Evolutionary conservation across 2,888 invertebrate species (phyloP).

Genomic region (Drosophila villosipedis): DNA sequence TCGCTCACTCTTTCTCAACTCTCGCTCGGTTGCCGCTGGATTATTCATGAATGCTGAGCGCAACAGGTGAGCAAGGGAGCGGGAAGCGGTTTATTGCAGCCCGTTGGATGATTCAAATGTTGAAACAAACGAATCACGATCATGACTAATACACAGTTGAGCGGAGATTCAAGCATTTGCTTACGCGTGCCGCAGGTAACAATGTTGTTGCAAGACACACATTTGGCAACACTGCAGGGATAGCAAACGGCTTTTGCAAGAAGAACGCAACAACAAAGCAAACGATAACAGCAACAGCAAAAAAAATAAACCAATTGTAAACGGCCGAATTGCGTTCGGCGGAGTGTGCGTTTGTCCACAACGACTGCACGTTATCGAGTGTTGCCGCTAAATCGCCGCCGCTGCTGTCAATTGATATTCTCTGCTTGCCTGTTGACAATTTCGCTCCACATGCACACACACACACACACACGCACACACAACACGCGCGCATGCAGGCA

Average conservation of each 20-base stretch:
- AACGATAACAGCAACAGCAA: slow-evolving; percentile 19
- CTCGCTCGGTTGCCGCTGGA: slow-evolving; percentile 8
- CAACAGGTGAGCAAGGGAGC: slow-evolving; percentile 17
- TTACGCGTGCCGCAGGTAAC: slow-evolving; percentile 34
- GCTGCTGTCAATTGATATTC: slow-evolving; percentile 58
- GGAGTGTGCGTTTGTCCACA: slow-evolving; percentile 39
- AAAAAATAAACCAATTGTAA: slow-evolving; percentile 32
- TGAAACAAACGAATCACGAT: slow-evolving; percentile 37
- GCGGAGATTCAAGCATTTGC: slow-evolving; percentile 34
- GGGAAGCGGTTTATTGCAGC: background rate
- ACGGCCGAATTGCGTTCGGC: slow-evolving; percentile 39
- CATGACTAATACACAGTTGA: slow-evolving; percentile 67
- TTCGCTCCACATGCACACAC: slow-evolving; percentile 29
- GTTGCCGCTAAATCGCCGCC: slow-evolving; percentile 24
- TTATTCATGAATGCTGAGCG: slow-evolving; percentile 53
- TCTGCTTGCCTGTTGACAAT: slow-evolving; percentile 55
- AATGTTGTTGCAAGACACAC: slow-evolving; percentile 26
- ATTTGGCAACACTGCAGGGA: slow-evolving; percentile 7
- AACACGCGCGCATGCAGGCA: background rate
- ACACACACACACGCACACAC: background rate
- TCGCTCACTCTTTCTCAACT: background rate
- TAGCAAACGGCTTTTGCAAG: background rate
- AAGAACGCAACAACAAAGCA: slow-evolving; percentile 51
- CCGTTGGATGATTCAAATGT: slow-evolving; percentile 67
- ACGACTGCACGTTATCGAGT: slow-evolving; percentile 67